Conservation (phyloP, 1,140 invertebrate species). For the Microplitis demolitor region DNA sequence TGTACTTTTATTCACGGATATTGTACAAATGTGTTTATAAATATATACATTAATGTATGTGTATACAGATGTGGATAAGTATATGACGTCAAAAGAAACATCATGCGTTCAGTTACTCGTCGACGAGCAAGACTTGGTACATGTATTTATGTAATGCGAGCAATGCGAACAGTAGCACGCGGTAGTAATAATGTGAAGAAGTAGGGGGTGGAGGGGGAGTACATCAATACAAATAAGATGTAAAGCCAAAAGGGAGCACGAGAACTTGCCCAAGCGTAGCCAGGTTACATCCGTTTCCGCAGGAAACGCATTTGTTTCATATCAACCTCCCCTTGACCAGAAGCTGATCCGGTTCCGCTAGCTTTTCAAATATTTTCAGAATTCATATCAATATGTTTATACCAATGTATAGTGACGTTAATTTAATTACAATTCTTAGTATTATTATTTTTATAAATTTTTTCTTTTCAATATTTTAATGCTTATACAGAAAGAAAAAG, state of each 20-base stretch:
- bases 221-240: conserved; percentile 5
- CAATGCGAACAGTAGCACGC: neutral
- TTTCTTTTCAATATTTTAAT: too few species aligned
- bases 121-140: neutral
- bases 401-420: too few species aligned
- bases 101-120: neutral
- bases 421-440: too few species aligned
- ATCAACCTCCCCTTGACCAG: conserved; percentile 15
- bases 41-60: too few species aligned
- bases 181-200: too few species aligned
- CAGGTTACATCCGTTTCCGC: conserved; percentile 57
- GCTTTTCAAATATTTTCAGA: neutral
- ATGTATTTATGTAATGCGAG: conserved; percentile 2
- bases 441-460: too few species aligned
- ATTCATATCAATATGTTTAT: neutral
- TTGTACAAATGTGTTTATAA: too few species aligned
- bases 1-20: too few species aligned
- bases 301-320: conserved; percentile 51
- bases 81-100: too few species aligned
- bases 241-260: conserved; percentile 31
- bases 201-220: neutral
- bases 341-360: neutral
- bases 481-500: too few species aligned
- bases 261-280: conserved; percentile 53
- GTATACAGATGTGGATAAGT: too few species aligned